Base-by-base conservation (phyloP, 2,888 invertebrate species). In the Steinernema scapterisci region DNA sequence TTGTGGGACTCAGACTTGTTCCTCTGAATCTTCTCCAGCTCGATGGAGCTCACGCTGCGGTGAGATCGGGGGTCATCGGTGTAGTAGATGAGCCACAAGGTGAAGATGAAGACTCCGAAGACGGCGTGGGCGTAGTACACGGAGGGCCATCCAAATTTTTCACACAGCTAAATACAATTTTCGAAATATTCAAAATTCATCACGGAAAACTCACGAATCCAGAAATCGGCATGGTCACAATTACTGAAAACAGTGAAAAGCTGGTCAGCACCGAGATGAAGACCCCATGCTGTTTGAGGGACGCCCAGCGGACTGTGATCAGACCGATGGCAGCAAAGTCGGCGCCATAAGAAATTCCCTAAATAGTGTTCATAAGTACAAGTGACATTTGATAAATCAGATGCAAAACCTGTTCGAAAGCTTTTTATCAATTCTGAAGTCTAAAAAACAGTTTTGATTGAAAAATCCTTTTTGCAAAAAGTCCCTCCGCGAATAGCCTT, bases 211-310 rank as follows among this genome's bases (percentile, higher is more conserved):
- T 73, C 75, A 84, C 83, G 51, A 75, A 80, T 78, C 84, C 85
- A 7, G 84, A 78, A 9, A 84, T 76, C 0, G 84, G 80, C 72
- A 84, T 85, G 11, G 84, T 85, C 73, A 85, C 77, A 0, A 78
- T 77, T 1, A 80, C 78, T 16, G 85, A 79, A 11, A 83, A 75
- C 0, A 85, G 82, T 21, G 84, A 81, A 77, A 85, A 85, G 71
- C 82, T 82, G 16, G 85, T 85, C 38, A 85, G 74, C 71, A 83
- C 79, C 23, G 81, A 78, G 48, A 85, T 82, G 76, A 84, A 85
- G 23, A 84, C 77, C 25, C 83, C 85, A 3, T 80, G 82, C 70
- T 85, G 83, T 21, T 45, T 54, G 9, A 85, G 76, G 9, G 84
- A 82, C 23, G 84, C 85, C 85, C 85, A 85, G 63, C 85, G 54